Percentiles rank a stretch among this genome's conserved stretches.
Conservation (phyloP, 2,113 vertebrate genomes). For the Micronycteris hirsuta region DNA sequence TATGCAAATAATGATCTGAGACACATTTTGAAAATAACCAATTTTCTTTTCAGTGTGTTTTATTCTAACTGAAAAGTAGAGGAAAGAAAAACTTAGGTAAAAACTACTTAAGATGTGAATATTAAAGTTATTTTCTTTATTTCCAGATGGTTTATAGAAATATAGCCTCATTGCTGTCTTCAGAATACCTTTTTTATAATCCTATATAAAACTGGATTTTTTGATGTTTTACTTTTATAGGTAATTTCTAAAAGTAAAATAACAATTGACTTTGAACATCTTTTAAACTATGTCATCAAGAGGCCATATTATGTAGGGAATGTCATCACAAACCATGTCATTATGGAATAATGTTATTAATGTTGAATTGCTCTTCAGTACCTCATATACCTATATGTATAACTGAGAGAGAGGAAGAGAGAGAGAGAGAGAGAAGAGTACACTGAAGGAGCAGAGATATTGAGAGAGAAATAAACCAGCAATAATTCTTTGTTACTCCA, state of each 20-base stretch:
- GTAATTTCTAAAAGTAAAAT: not conserved
- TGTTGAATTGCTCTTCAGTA: not conserved
- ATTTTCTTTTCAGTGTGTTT: constrained; percentile 13
- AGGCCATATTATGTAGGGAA: not conserved
- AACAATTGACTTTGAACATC: not conserved
- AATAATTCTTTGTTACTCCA: not conserved
- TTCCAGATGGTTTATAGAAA: not conserved
- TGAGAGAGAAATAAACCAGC: not conserved
- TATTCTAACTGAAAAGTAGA: not conserved
- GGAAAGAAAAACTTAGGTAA: not conserved
- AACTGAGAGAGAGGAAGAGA: not conserved
- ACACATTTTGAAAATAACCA: not conserved
- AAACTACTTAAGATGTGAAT: not conserved
- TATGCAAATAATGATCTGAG: not conserved
- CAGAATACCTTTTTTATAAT: not conserved
- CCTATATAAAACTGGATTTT: not conserved
- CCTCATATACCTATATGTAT: not conserved
- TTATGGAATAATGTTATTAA: not conserved
- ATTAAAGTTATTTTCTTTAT: not conserved
- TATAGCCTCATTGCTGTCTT: not conserved
- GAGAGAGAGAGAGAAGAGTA: too few relatives aligned
- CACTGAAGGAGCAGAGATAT: not conserved
- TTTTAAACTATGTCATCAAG: not conserved
- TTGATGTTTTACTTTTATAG: not conserved
- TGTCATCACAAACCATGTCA: not conserved